Evolutionary conservation across 2,888 invertebrate genomes (phyloP), one percentile per base, ranked within the genome.

Genomic region (Acanthosepion esculentum): DNA sequence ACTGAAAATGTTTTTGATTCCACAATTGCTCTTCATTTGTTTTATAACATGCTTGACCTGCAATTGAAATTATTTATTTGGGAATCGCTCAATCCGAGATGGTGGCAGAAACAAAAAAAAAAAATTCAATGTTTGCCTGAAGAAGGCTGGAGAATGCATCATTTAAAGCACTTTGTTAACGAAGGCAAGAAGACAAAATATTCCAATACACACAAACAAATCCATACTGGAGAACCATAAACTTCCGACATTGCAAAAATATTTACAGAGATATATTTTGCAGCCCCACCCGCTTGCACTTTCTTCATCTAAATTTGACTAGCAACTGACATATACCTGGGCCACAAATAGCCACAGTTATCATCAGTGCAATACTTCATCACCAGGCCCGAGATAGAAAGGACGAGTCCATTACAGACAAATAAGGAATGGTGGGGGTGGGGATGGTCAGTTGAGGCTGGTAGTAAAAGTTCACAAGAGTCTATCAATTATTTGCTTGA

Each of bases 241-340:
- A 78, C 78, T 12, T 78, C n/a, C 78, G 78, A 78, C n/a, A 78
- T 78, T 78, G 78, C 78, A 78, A 78, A 78, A 78, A 78, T 78
- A 78, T 78, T 78, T 78, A 78, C 33, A 78, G 7, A n/a, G n/a
- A 78, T 33, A 78, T 78, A 78, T 78, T 78, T 78, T 33, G 78
- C 78, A 18, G 12, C n/a, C n/a, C 15, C 78, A 78, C n/a, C 78
- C n/a, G 15, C n/a, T n/a, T 78, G 78, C n/a, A 78, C 78, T 78
- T n/a, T 33, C 78, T 78, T 78, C 78, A 78, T 78, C 78, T 78
- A 78, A 78, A 78, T 78, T n/a, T 78, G 78, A n/a, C 78, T 78
- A 78, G 78, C 78, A 78, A 78, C 78, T 78, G 78, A 78, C 78
- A 78, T 78, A 78, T n/a, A 78, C 78, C 78, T 78, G 78, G 78